These are phyloP conservation scores for Polietes domitor DNA, from an alignment of 2,888 invertebrate species.

Conservation along the genomic window DNA sequence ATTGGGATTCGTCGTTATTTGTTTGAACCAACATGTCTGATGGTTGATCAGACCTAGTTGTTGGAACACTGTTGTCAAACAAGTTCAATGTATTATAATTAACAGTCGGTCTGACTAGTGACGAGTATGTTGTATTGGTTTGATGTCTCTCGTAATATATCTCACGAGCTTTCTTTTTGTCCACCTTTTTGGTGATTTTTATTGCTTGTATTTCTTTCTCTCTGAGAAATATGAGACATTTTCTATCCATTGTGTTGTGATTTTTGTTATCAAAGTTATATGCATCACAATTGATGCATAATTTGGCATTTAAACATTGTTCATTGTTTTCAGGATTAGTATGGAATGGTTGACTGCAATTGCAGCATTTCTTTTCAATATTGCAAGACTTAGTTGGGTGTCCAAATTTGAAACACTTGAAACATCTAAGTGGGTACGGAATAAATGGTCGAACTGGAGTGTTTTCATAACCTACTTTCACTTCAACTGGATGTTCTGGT, in stretches of 20 bases:
- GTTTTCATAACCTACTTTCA: neutral
- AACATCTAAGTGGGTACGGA: neutral
- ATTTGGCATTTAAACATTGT: neutral
- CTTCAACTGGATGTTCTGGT: neutral
- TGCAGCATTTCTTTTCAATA: neutral
- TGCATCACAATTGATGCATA: conserved; percentile 25
- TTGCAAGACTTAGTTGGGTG: neutral
- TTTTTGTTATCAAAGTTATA: neutral
- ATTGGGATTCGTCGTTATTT: too few relatives aligned
- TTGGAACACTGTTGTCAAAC: too few relatives aligned
- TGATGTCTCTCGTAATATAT: conserved; percentile 9
- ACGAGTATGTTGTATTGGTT: neutral
- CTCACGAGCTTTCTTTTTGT: conserved; percentile 4
- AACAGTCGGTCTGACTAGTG: neutral
- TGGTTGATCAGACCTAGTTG: too few relatives aligned
- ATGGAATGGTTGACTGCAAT: conserved; percentile 20
- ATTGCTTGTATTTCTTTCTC: conserved; percentile 42
- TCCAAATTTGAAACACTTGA: conserved; percentile 12
- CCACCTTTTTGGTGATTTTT: conserved; percentile 11
- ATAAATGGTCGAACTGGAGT: conserved; percentile 21
- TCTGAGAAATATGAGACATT: conserved; percentile 20
- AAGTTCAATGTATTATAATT: neutral
- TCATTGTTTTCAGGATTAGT: conserved; percentile 1
- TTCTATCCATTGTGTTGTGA: conserved; percentile 13
- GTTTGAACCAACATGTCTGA: too few relatives aligned